Evolutionary conservation across 2,797 vertebrate species (phyloP).

Genomic region (Tachyglossus aculeatus): DNA sequence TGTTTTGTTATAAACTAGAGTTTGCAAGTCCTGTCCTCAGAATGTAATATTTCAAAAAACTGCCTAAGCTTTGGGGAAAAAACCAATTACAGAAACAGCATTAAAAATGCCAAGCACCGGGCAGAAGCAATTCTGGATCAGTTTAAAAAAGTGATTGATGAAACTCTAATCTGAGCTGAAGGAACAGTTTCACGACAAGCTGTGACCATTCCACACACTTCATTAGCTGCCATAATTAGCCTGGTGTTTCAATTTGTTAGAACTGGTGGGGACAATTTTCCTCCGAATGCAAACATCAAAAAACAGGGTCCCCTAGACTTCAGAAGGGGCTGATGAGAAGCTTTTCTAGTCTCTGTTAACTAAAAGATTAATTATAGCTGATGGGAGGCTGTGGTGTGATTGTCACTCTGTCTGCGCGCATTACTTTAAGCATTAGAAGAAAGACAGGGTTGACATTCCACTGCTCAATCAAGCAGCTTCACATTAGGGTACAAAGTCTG

Average conservation of each 20-base stretch:
- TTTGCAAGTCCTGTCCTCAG: slow-evolving; percentile 73
- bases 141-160: slow-evolving; percentile 93
- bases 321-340: slow-evolving; percentile 88
- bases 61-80: slow-evolving; percentile 80
- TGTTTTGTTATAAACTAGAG: slow-evolving; percentile 73
- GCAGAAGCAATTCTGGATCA: slow-evolving; percentile 84
- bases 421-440: slow-evolving; percentile 80
- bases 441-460: slow-evolving; percentile 76
- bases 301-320: slow-evolving; percentile 87
- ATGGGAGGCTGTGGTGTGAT: slow-evolving; percentile 77
- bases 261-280: slow-evolving; percentile 90
- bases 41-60: slow-evolving; percentile 83
- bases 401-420: slow-evolving; percentile 81
- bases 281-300: slow-evolving; percentile 88
- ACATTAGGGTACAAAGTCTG: slow-evolving; percentile 60
- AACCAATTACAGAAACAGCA: slow-evolving; percentile 85
- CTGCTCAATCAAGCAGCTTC: slow-evolving; percentile 73
- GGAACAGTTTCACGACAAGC: slow-evolving; percentile 88
- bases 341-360: slow-evolving; percentile 88
- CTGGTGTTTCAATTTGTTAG: slow-evolving; percentile 91
- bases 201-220: slow-evolving; percentile 95
- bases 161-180: slow-evolving; percentile 94
- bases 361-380: slow-evolving; percentile 94
- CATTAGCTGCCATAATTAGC: slow-evolving; percentile 98
- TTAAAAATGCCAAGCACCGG: slow-evolving; percentile 83